Percentiles rank a stretch among this genome's conserved stretches.
Evolutionary conservation across 1,140 invertebrate species (phyloP).

Genomic region (Pseudomyrmex dendroicus): DNA sequence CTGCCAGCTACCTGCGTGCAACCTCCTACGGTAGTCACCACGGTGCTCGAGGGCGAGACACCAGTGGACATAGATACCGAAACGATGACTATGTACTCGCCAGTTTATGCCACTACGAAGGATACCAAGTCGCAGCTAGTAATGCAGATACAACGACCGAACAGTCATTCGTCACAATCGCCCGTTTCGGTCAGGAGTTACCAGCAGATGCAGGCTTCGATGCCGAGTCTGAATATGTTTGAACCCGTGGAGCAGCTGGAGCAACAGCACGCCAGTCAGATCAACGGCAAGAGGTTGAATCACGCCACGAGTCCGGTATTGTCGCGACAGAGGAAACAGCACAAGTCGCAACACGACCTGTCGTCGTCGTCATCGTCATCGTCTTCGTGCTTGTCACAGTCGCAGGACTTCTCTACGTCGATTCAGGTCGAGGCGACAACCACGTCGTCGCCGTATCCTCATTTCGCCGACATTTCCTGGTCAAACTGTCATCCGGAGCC

Average conservation of each 20-base stretch:
- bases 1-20: conserved; percentile 66
- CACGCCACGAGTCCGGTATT: conserved; percentile 68
- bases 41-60: conserved; percentile 75
- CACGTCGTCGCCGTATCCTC: conserved; percentile 78
- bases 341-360: conserved; percentile 74
- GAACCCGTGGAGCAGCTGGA: conserved; percentile 73
- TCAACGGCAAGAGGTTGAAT: conserved; percentile 80
- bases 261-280: conserved; percentile 68
- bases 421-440: conserved; percentile 83
- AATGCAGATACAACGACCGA: conserved; percentile 74
- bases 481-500: conserved; percentile 83
- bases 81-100: conserved; percentile 73
- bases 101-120: conserved; percentile 70
- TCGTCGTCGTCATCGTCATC: not conserved
- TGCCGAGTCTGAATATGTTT: conserved; percentile 73
- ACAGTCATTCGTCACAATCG: conserved; percentile 70
- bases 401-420: conserved; percentile 75
- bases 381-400: conserved; percentile 44
- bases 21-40: conserved; percentile 49
- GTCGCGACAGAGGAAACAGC: conserved; percentile 68
- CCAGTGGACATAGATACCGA: conserved; percentile 76
- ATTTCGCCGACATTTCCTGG: conserved; percentile 83
- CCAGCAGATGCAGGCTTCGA: conserved; percentile 72
- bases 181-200: conserved; percentile 67
- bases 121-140: conserved; percentile 77